Evolutionary conservation across 2,888 invertebrate species (phyloP), one percentile per base, ranked within the genome.

Genomic region (Andrena chrysosceles): DNA sequence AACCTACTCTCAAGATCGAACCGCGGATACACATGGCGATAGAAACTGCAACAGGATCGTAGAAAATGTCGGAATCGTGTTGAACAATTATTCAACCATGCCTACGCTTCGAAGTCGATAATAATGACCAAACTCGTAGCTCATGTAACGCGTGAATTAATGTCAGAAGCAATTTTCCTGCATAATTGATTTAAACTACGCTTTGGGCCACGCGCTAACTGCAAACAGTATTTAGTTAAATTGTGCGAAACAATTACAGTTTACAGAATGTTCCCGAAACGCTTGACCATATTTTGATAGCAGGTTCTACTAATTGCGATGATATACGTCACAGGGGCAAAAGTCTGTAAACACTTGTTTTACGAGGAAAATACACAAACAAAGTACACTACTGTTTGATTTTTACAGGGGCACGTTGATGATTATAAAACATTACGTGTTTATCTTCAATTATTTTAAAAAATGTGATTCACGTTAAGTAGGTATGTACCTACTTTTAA

Each of bases 131-230:
- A 60, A 64, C 77, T 26, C 64, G 7, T 48, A 31, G 69, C 48
- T n/a, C 33, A 29, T 56, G 54, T 20, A 59, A 70, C 63, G 64
- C 49, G 59, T 66, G 77, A 77, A 77, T 74, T 78, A 70, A 70
- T 64, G 60, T 60, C 56, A 16, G 26, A 73, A 73, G 68, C 69
- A 79, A 78, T 66, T 78, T 78, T 66, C 29, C 63, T 10, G 42
- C 13, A 64, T 74, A 74, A 81, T 72, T 64, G 72, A 81, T 81
- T 79, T 81, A 81, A 81, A 81, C 78, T 77, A 23, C 16, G 68
- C 68, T 81, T 68, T 64, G 59, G 68, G 7, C 52, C n/a, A 26
- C 20, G 59, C 31, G 68, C 26, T 66, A 81, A 72, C 78, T 78
- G 10, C 59, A 78, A 73, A 73, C 68, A 73, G 33, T 68, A 26